Base-by-base conservation (phyloP, 2,113 vertebrate species). In the Paedocypris sp. region DNA sequence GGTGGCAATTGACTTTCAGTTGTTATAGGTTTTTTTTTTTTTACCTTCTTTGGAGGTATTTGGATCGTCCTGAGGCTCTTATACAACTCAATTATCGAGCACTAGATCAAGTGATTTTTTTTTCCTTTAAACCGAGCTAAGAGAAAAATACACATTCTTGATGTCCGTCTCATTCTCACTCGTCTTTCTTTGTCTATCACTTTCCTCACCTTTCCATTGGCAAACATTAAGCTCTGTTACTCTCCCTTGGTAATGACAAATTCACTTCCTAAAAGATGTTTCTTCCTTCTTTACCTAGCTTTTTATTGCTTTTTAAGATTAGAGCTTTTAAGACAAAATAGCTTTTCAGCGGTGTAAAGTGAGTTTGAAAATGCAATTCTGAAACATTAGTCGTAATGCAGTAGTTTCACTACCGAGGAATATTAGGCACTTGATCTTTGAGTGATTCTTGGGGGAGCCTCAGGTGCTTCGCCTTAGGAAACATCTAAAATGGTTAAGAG, bases 331-430 rank as follows among this genome's bases (percentile, higher is more conserved):
- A 79, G 66, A 63, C 68, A 81, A 77, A 71, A 68, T 56, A 62
- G 80, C 82, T 75, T 84, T 86, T 81, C 79, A 78, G 75, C 68
- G 60, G 73, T 71, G 71, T 80, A 79, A 82, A 84, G 79, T 81
- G 77, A 82, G 82, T 75, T 62, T 73, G 58, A 64, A 83, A 86
- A 87, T 84, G 80, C 76, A 74, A 85, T 85, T 86, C 77, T 42
- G 64, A 66, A 70, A 71, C 84, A 83, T 85, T 82, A 86, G 76
- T 64, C 49, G 57, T 72, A 67, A 70, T 57, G 76, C 69, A 73
- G 73, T 70, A 79, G 72, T 76, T 71, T 72, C 70, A 72, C 59
- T 43, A 61, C 77, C 47, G 57, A 51, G 42, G 51, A 58, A 72
- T 64, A 73, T 74, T 72, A 45, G 67, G 64, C 4, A 73, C 60